Evolutionary conservation across 2,797 vertebrate species (phyloP), one percentile per base, ranked within the genome.

Genomic region (Malurus splendens): DNA sequence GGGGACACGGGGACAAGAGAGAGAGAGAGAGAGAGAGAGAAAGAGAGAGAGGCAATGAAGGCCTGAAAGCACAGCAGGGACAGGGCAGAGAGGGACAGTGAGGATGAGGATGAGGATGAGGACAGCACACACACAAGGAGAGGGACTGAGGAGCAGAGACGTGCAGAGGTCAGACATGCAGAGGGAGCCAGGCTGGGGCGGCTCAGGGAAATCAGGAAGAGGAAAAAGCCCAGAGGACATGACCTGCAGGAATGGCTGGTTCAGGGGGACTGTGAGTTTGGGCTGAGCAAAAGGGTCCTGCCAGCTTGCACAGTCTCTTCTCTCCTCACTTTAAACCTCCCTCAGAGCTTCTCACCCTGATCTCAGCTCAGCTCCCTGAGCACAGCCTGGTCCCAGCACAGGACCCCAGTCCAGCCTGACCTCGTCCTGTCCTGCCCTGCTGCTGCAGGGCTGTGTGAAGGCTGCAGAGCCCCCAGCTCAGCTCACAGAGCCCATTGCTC

Each of bases 31-130:
- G 94, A 96, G 97, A 92, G 90, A 98, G 97, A 98, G 97, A 97
- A 90, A 97, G 94, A 97, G 97, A 94, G 90, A 98, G 97, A 98
- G 97, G 98, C 97, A 95, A 98, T 98, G 98, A 98, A 98, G 98
- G 93, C 94, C 92, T 94, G 79, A 95, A 95, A 93, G 86, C 97
- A 98, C 96, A 97, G 97, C 96, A 96, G 97, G 96, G 95, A 96
- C n/a, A 95, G 94, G 95, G 80, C 33, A 93, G 94, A 90, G 84
- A 28, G 62, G 39, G 47, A 75, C 59, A 89, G 62, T 9, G 73
- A 95, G 90, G 70, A 83, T 36, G 36, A 36, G 36, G 36, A 36
- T 36, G 36, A 36, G 33, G 62, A 89, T 9, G 73, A 95, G 90
- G 70, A 83, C 81, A 74, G 38, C 15, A 80, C 76, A 80, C 61